Evolutionary conservation across 2,113 vertebrate species (phyloP).

Genomic region (Chitala chitala): DNA sequence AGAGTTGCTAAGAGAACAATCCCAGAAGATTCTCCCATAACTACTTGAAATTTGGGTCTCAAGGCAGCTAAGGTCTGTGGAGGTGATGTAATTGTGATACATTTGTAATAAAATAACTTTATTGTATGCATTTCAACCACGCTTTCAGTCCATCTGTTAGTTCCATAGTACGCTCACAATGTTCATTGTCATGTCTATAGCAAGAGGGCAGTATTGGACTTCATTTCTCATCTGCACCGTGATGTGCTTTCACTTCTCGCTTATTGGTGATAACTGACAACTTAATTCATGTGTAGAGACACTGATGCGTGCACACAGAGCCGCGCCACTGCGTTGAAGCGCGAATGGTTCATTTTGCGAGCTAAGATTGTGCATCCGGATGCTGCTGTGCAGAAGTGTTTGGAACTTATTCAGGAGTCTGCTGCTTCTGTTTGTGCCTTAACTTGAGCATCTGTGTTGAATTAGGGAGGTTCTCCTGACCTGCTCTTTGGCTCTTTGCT

Average conservation of each 20-base stretch:
- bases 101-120: not conserved
- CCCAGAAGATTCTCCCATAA: too few species aligned
- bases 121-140: not conserved
- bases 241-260: conserved; percentile 24
- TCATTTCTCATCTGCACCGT: conserved; percentile 32
- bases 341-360: not conserved
- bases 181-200: conserved; percentile 22
- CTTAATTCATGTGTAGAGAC: not conserved
- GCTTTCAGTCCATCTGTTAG: not conserved
- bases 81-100: too few species aligned
- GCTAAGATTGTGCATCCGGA: not conserved
- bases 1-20: too few species aligned
- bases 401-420: not conserved
- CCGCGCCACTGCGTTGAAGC: not conserved
- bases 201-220: conserved; percentile 67
- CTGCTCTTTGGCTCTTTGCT: not conserved
- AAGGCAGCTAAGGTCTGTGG: too few species aligned
- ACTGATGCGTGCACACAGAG: not conserved
- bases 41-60: too few species aligned
- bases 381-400: not conserved
- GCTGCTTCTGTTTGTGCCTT: too few species aligned
- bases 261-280: not conserved
- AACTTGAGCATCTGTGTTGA: not conserved
- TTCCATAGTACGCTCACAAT: not conserved
- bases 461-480: not conserved